A percentile compares a stretch with the other conserved stretches of the same genome.
phyloP scores from a whole-genome alignment of 2,888 invertebrate species.

The Panzeria rudis region DNA sequence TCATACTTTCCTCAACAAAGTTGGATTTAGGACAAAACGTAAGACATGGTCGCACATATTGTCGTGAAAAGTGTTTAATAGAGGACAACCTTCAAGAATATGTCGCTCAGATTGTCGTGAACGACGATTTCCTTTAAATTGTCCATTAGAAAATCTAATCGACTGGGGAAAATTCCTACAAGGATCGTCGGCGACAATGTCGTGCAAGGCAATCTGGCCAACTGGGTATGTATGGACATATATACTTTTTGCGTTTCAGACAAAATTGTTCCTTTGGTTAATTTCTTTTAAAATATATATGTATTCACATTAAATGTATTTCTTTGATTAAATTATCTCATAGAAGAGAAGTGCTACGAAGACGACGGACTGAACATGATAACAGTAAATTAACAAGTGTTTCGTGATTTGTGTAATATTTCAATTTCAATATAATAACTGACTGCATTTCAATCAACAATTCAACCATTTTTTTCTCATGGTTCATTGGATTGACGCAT shows the following conservation, averaged over 20 bases:
- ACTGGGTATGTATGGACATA: neutral
- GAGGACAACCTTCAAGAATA: no score
- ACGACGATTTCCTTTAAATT: no score
- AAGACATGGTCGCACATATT: no score
- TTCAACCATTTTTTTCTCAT: conserved; percentile 28
- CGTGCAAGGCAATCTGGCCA: no score
- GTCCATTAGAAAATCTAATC: no score
- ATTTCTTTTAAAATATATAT: conserved; percentile 7
- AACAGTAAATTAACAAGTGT: conserved; percentile 31
- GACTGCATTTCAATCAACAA: conserved; percentile 31
- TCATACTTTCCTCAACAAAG: no score
- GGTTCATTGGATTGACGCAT: conserved; percentile 55
- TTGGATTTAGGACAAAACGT: no score
- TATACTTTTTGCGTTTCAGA: conserved; percentile 54
- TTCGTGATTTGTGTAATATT: conserved; percentile 30
- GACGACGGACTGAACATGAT: neutral
- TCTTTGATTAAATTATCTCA: conserved; percentile 35
- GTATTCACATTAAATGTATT: neutral
- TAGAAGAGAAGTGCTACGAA: conserved; percentile 4
- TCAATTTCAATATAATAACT: conserved; percentile 29
- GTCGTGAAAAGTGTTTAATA: no score
- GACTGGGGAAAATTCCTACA: no score
- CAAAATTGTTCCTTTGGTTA: conserved; percentile 11
- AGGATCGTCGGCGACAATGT: no score
- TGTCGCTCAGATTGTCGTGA: no score